Conservation (phyloP, 2,888 invertebrate species). For the Drosophila algonquin region DNA sequence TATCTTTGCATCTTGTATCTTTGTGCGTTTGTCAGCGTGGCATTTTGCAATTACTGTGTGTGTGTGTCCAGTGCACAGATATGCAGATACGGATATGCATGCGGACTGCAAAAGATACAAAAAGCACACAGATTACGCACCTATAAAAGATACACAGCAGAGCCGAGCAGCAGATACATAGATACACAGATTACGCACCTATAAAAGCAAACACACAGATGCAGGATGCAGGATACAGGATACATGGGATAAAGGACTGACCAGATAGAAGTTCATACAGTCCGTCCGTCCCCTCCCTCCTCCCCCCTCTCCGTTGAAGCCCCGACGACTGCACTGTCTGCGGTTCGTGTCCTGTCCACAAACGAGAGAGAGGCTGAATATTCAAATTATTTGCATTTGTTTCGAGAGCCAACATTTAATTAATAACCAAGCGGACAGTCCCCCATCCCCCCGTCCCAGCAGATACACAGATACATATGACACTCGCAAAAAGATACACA, state of each 20-base stretch:
- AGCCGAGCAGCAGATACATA: too few species aligned
- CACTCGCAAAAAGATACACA: constrained; percentile 20
- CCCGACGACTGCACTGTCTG: constrained; percentile 28
- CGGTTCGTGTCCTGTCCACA: constrained; percentile 4
- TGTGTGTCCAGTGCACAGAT: constrained; percentile 23
- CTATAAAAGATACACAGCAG: too few species aligned
- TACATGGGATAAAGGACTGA: not conserved
- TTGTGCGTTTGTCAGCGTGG: constrained; percentile 34
- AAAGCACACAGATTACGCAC: not conserved
- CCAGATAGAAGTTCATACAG: not conserved
- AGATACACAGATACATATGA: constrained; percentile 30
- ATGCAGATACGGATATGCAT: constrained; percentile 10
- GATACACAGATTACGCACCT: too few species aligned
- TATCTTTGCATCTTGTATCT: constrained; percentile 9
- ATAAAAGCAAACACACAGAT: not conserved
- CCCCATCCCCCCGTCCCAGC: not conserved
- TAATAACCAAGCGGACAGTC: constrained; percentile 37
- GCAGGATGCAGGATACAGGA: not conserved
- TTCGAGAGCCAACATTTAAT: constrained; percentile 42
- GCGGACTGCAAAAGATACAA: not conserved
- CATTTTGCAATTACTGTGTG: constrained; percentile 62
- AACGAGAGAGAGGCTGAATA: constrained; percentile 2
- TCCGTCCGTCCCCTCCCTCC: not conserved
- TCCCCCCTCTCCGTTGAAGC: not conserved
- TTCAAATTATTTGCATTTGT: constrained; percentile 44